Base-by-base conservation (phyloP, 2,113 vertebrate genomes). In the Alligator sinensis region DNA sequence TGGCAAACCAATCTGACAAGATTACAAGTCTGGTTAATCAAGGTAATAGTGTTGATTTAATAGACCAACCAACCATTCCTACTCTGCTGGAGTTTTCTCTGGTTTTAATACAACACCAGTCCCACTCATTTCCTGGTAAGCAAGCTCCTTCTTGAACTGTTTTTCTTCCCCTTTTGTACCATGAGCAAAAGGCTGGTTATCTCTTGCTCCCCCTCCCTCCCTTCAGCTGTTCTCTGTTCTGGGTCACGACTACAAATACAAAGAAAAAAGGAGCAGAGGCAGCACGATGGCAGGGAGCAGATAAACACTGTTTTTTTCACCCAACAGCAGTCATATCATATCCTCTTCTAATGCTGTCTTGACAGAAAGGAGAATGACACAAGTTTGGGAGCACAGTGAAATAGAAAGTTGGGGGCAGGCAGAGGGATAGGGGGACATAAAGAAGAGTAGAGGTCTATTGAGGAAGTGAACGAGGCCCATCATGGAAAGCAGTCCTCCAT, bases 351-450 rank as follows among this genome's bases (percentile, higher is more conserved):
- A 47, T 47, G 34, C 22, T 74, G 21, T 47, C 34, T 30, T 47
- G 17, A 74, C 47, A 38, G 22, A 38, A 74, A 72, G 30, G 30
- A 72, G 68, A 19, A 47, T 19, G 47, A 74, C 70, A 47, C 12
- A 74, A 38, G 19, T 47, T 7, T 21, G 63, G 58, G 59, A 87
- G 14, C 21, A 89, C 84, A 80, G 85, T 4, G 24, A 88, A 18
- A 86, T 17, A 59, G 30, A 61, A 27, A 22, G 0, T 54, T 34
- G 15, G 86, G 30, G 86, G 59, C 21, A 59, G 21, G 21, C 13
- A 28, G 18, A 38, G 6, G 60, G 2, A 21, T 0, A 77, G 0
- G 0, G 0, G 21, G 6, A 27, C n/a, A 68, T 30, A 94, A 60
- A 30, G 54, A 30, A 25, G 28, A 9, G 18, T 13, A 74, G 22